Evolutionary conservation across 2,113 vertebrate genomes (phyloP).

Genomic region (Fukomys damarensis): DNA sequence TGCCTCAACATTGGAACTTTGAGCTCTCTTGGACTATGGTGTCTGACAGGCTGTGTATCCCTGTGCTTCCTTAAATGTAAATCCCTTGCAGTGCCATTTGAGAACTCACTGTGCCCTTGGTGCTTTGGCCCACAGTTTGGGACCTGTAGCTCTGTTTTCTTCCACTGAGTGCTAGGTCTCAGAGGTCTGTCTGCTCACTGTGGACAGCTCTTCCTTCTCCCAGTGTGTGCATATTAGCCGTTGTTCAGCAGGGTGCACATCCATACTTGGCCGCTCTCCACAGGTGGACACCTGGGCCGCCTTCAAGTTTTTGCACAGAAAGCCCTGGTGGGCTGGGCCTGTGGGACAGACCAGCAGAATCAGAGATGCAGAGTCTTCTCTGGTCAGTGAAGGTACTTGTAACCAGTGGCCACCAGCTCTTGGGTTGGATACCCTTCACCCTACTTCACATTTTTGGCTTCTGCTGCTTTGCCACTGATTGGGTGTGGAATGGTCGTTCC

Average conservation of each 20-base stretch:
- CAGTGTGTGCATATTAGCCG: not conserved
- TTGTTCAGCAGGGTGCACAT: not conserved
- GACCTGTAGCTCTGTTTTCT: not conserved
- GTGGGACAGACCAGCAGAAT: not conserved
- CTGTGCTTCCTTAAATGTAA: not conserved
- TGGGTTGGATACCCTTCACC: too few relatives aligned
- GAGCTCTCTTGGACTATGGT: fast-evolving
- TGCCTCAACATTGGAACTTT: fast-evolving
- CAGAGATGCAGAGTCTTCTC: not conserved
- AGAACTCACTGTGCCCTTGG: not conserved
- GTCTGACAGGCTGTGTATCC: not conserved
- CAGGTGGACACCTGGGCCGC: not conserved
- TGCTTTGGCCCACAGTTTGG: not conserved
- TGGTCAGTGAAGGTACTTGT: not conserved
- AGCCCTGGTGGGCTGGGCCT: not conserved
- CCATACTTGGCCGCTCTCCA: not conserved
- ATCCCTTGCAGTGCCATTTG: not conserved
- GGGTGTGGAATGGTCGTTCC: not conserved
- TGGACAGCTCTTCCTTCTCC: not conserved
- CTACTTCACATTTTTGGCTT: not conserved
- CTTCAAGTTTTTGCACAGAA: not conserved
- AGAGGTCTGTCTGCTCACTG: not conserved
- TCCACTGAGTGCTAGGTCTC: not conserved
- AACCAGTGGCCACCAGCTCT: not conserved
- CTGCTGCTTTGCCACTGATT: too few relatives aligned